Evolutionary conservation across 2,888 invertebrate species (phyloP).

Genomic region (Halictus ligatus): DNA sequence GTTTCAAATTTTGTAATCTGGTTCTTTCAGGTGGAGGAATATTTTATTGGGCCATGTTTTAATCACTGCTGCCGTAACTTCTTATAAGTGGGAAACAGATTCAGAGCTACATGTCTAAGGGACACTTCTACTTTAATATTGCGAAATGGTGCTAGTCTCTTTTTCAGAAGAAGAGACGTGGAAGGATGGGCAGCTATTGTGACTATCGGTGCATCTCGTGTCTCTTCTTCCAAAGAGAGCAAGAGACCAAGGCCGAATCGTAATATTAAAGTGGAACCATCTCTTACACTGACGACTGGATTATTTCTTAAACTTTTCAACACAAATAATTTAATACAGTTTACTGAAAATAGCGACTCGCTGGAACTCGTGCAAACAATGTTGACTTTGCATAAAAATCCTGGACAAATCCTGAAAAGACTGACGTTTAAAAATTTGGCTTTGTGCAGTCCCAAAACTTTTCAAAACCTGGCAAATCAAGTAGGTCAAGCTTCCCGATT

Average conservation of each 20-base stretch:
- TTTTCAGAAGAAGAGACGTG: not conserved
- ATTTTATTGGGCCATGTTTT: too few relatives aligned
- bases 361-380: too few relatives aligned
- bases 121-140: not conserved
- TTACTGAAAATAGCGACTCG: not conserved
- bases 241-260: not conserved
- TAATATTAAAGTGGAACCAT: not conserved
- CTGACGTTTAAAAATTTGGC: not conserved
- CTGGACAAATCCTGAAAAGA: too few relatives aligned
- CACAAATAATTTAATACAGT: not conserved
- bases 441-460: not conserved
- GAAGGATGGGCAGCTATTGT: not conserved
- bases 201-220: not conserved
- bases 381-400: not conserved
- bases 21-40: not conserved
- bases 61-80: too few relatives aligned
- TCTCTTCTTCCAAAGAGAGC: not conserved
- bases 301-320: not conserved
- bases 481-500: not conserved
- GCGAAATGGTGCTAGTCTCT: not conserved
- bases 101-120: not conserved
- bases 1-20: not conserved
- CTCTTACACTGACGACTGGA: not conserved
- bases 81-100: not conserved
- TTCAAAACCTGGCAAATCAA: not conserved